Conservation (phyloP, 2,888 invertebrate genomes). For the Diarsia brunnea region DNA sequence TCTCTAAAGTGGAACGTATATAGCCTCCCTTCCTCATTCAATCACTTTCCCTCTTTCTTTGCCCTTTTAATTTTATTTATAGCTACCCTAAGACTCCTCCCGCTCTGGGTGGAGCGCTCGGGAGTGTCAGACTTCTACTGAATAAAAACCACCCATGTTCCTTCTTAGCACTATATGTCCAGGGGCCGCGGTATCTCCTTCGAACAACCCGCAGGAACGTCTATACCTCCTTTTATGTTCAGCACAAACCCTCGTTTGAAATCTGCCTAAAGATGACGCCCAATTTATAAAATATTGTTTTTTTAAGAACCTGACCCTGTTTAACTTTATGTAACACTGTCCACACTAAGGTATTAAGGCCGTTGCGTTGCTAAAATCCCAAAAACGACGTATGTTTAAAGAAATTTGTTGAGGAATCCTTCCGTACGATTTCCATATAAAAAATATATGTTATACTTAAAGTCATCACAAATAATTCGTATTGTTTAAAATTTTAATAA, state of each 20-base stretch:
- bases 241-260: not conserved
- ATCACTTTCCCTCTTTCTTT: conserved; percentile 14
- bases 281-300: conserved; percentile 47
- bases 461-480: too few species aligned
- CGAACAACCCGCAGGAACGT: not conserved
- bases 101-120: too few species aligned
- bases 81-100: not conserved
- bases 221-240: not conserved
- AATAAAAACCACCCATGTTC: too few species aligned
- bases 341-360: conserved; percentile 28
- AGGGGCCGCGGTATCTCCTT: too few species aligned
- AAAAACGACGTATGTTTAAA: too few species aligned
- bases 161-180: too few species aligned
- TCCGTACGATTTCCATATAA: too few species aligned
- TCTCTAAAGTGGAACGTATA: conserved; percentile 55
- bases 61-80: conserved; percentile 48
- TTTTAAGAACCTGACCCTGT: conserved; percentile 43
- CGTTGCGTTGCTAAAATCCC: too few species aligned
- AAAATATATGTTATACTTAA: too few species aligned
- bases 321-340: conserved; percentile 31
- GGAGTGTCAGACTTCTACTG: too few species aligned
- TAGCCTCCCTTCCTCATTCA: conserved; percentile 49
- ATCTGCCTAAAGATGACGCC: not conserved
- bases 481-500: too few species aligned
- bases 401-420: too few species aligned